phyloP scores from a whole-genome alignment of 1,140 invertebrate genomes.

The Drosophila novamexicana region DNA sequence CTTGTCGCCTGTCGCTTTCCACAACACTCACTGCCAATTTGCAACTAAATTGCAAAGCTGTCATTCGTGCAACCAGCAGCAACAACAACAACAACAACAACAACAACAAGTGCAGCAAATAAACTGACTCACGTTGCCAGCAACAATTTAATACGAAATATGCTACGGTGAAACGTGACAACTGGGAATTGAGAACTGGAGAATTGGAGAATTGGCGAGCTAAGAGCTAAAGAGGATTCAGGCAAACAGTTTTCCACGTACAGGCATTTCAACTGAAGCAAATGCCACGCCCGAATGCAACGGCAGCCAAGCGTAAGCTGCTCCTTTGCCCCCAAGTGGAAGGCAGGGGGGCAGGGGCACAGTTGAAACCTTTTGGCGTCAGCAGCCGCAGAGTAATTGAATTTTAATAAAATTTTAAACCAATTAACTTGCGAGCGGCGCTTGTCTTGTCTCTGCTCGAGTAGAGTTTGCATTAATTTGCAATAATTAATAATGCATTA shows the following conservation, averaged over 20 bases:
- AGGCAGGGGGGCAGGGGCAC: background rate
- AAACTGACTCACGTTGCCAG: conserved; percentile 56
- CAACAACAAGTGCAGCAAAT: conserved; percentile 41
- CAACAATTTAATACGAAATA: conserved; percentile 74
- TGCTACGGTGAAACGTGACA: conserved; percentile 58
- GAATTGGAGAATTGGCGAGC: background rate
- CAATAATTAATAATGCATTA: conserved; percentile 77
- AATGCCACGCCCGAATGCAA: conserved; percentile 50
- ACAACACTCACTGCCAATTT: conserved; percentile 70
- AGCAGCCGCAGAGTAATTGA: conserved; percentile 66
- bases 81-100: conserved; percentile 7
- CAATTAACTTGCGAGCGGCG: conserved; percentile 62
- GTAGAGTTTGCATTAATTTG: conserved; percentile 39
- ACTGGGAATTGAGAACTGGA: conserved; percentile 40
- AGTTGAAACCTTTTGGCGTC: conserved; percentile 12
- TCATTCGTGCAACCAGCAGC: conserved; percentile 48
- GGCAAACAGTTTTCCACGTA: conserved; percentile 12
- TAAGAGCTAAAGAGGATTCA: background rate
- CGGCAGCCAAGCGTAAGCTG: background rate
- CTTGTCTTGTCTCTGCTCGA: background rate
- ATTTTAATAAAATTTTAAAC: conserved; percentile 76
- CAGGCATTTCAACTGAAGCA: conserved; percentile 40
- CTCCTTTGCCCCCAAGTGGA: background rate
- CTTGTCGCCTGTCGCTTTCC: conserved; percentile 63
- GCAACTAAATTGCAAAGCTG: conserved; percentile 71